A percentile compares a stretch with the other conserved stretches of the same genome.
phyloP scores from a whole-genome alignment of 1,140 invertebrate genomes.

The Procambarus clarkii region DNA sequence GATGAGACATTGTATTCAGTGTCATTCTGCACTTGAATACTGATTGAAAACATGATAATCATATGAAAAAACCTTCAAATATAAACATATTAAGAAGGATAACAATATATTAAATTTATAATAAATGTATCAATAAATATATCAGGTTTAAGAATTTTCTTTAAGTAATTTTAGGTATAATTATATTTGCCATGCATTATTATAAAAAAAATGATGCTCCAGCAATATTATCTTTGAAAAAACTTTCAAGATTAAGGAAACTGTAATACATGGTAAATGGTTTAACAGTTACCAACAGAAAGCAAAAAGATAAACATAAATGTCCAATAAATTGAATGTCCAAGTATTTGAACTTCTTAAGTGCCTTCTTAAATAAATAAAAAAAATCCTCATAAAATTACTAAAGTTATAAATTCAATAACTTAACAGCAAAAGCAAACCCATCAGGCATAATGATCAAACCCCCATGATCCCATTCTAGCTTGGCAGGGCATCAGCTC shows the following conservation, averaged over 20 bases:
- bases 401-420: conserved; percentile 37
- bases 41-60: neutral
- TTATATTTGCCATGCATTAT: neutral
- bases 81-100: neutral
- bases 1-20: conserved; percentile 18
- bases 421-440: conserved; percentile 63
- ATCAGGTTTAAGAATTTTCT: neutral
- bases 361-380: neutral
- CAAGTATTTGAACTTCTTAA: neutral
- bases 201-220: neutral
- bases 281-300: neutral
- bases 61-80: neutral
- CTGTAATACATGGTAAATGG: neutral
- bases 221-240: neutral
- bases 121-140: neutral
- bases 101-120: conserved; percentile 12
- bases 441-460: conserved; percentile 48
- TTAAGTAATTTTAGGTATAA: neutral
- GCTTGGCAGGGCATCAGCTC: conserved; percentile 44
- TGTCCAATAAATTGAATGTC: neutral
- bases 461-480: conserved; percentile 22
- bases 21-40: conserved; percentile 4
- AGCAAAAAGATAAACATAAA: neutral
- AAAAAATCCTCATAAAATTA: conserved; percentile 7
- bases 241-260: neutral